Evolutionary conservation across 35 echinoderm and acorn worm species (phyloP).

Genomic region (Ophiothrix spiculata): DNA sequence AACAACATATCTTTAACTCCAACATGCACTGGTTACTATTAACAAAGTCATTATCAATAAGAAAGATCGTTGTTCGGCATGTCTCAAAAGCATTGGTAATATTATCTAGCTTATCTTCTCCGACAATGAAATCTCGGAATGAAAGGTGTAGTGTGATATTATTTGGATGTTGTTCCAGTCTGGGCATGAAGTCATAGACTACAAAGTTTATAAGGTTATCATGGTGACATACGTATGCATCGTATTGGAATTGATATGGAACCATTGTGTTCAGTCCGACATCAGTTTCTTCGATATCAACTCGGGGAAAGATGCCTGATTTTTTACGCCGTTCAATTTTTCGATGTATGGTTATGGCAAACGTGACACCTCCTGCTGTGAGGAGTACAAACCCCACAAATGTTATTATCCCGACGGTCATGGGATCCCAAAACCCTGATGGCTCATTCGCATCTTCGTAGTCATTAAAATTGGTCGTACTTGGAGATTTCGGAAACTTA

Average conservation of each 20-base stretch:
- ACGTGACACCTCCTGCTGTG: too few species aligned
- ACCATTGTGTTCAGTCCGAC: background rate
- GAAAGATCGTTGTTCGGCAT: background rate
- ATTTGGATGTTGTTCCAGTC: constrained; percentile 14
- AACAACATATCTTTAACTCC: constrained; percentile 24
- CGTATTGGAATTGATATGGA: background rate
- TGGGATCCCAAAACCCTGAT: background rate
- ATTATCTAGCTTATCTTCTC: constrained; percentile 15
- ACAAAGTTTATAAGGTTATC: background rate
- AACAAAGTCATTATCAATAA: constrained; percentile 26
- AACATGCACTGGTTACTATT: constrained; percentile 27
- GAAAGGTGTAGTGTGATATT: constrained; percentile 25
- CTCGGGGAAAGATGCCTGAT: background rate
- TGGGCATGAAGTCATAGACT: constrained; percentile 1
- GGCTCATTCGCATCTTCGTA: background rate
- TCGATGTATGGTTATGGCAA: too few species aligned
- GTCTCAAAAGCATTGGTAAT: constrained; percentile 13
- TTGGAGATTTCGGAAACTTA: background rate
- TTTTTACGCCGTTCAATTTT: too few species aligned
- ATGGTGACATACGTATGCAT: constrained; percentile 35
- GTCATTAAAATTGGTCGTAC: background rate
- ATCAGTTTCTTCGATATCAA: too few species aligned
- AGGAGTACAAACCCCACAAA: background rate
- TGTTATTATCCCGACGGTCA: background rate
- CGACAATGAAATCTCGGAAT: constrained; percentile 35